A percentile compares a stretch with the other conserved stretches of the same genome.
These are phyloP conservation scores for Temnothorax longispinosus DNA, from an alignment of 1,140 invertebrate genomes.

Conservation along the genomic window DNA sequence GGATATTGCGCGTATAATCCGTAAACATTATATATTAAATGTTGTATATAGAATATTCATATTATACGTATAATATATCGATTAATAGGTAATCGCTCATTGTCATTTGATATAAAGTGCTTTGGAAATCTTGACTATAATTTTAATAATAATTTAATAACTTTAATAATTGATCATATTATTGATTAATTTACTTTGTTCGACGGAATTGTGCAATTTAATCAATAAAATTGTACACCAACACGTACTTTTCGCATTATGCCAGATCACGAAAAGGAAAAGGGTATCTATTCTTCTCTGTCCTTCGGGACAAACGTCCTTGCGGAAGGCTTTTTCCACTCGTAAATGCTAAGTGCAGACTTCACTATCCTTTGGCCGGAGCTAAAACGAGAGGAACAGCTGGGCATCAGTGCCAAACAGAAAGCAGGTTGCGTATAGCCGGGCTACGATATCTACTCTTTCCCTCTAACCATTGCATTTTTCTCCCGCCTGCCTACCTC, in stretches of 20 bases:
- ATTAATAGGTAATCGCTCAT: not conserved
- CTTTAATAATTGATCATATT: not conserved
- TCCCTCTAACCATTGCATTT: constrained; percentile 49
- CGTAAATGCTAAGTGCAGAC: constrained; percentile 57
- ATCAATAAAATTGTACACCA: not conserved
- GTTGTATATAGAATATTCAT: not conserved
- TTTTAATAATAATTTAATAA: not conserved
- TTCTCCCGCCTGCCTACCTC: not conserved
- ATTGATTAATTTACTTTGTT: not conserved
- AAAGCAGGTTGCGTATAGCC: constrained; percentile 74
- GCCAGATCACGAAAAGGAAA: not conserved
- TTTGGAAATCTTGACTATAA: not conserved
- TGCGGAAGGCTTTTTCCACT: constrained; percentile 17
- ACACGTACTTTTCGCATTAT: not conserved
- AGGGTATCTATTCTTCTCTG: not conserved
- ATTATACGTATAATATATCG: not conserved
- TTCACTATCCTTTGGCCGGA: constrained; percentile 39
- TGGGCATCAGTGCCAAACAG: constrained; percentile 76
- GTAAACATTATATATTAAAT: not conserved
- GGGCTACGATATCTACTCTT: constrained; percentile 60
- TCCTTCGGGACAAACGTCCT: constrained; percentile 23
- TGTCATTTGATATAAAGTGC: not conserved
- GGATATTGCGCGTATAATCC: not conserved
- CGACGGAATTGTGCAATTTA: not conserved
- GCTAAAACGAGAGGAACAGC: constrained; percentile 72